phyloP scores from a whole-genome alignment of 2,888 invertebrate genomes.

The Lasioglossum pauxillum region DNA sequence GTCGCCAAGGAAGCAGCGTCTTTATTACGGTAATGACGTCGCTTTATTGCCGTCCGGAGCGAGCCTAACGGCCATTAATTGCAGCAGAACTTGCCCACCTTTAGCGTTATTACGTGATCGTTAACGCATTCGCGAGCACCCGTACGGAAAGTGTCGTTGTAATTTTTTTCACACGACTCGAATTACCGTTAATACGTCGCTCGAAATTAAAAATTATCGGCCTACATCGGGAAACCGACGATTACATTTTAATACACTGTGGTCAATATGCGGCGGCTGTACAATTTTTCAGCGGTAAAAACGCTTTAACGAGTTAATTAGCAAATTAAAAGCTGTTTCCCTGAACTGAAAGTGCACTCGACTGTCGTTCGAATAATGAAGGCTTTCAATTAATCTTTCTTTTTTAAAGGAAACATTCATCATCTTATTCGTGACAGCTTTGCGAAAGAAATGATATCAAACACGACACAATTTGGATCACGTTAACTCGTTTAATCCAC shows the following conservation, averaged over 20 bases:
- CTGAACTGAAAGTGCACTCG: background rate
- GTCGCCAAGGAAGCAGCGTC: constrained; percentile 31
- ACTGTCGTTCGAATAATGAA: background rate
- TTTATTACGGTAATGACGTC: constrained; percentile 51
- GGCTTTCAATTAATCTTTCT: background rate
- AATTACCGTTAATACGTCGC: background rate
- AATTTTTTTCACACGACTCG: background rate
- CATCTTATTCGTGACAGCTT: background rate
- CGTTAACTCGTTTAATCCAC: background rate
- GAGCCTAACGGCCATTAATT: constrained; percentile 56
- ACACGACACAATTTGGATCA: background rate
- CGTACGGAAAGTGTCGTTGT: constrained; percentile 20
- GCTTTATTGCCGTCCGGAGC: constrained; percentile 43
- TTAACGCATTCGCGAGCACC: constrained; percentile 55
- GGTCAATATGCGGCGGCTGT: background rate
- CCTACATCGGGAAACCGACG: background rate
- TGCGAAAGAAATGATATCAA: background rate
- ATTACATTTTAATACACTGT: background rate
- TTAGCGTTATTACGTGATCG: constrained; percentile 66
- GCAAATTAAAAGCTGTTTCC: background rate
- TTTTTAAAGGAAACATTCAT: background rate
- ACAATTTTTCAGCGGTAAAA: background rate
- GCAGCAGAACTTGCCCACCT: constrained; percentile 51
- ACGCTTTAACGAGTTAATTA: background rate
- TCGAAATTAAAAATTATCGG: background rate